Evolutionary conservation across 1,140 invertebrate species (phyloP).

Genomic region (Probaryconus sp.): DNA sequence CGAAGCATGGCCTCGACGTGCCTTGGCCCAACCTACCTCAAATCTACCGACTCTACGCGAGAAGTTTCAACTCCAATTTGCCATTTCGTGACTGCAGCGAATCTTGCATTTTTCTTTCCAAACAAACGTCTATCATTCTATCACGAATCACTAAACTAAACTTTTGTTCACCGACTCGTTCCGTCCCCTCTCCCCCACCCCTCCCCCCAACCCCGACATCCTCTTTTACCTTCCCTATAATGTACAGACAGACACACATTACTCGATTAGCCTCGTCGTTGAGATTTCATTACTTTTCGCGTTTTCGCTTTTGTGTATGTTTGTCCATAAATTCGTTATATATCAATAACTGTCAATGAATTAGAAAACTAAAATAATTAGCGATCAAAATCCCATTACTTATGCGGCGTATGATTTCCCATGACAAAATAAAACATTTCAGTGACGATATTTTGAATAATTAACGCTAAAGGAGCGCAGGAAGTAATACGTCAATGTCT

Average conservation of each 20-base stretch:
- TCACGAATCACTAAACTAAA: constrained; percentile 76
- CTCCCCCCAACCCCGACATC: constrained; percentile 33
- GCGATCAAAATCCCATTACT: constrained; percentile 9
- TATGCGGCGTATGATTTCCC: constrained; percentile 24
- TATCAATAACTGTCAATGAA: constrained; percentile 56
- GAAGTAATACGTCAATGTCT: constrained; percentile 52
- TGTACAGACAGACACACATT: constrained; percentile 57
- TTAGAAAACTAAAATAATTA: constrained; percentile 5
- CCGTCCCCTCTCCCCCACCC: constrained; percentile 57
- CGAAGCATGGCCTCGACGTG: constrained; percentile 45
- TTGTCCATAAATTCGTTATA: constrained; percentile 46
- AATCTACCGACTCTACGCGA: constrained; percentile 65
- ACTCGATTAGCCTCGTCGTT: constrained; percentile 58
- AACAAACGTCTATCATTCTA: constrained; percentile 80
- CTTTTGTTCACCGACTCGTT: constrained; percentile 75
- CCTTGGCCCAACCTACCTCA: constrained; percentile 75
- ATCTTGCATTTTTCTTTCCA: constrained; percentile 80
- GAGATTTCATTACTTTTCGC: constrained; percentile 59
- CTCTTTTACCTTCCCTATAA: constrained; percentile 53
- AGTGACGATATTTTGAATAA: constrained; percentile 42
- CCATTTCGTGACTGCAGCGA: constrained; percentile 79
- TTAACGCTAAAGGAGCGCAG: constrained; percentile 43
- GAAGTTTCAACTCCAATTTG: constrained; percentile 79
- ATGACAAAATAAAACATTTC: constrained; percentile 48
- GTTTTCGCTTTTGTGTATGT: constrained; percentile 27